Evolutionary conservation across 1,140 invertebrate species (phyloP).

Genomic region (Temnothorax longispinosus): DNA sequence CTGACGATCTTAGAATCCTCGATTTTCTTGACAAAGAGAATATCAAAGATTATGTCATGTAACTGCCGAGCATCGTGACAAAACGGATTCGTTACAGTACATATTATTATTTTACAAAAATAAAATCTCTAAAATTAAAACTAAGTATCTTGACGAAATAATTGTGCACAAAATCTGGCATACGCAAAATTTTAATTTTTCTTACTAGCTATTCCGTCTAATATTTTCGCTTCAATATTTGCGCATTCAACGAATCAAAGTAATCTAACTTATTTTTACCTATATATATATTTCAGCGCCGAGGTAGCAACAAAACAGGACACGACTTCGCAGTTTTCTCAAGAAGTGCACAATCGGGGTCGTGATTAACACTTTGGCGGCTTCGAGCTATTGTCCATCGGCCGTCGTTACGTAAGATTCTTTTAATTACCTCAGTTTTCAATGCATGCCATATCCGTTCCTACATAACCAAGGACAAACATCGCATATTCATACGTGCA

Average conservation of each 20-base stretch:
- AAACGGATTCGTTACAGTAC: background rate
- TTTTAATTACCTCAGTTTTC: slow-evolving; percentile 48
- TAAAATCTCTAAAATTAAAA: background rate
- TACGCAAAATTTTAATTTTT: background rate
- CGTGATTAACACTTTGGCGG: slow-evolving; percentile 59
- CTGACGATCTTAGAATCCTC: background rate
- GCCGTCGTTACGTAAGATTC: slow-evolving; percentile 60
- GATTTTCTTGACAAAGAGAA: background rate
- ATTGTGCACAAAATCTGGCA: background rate
- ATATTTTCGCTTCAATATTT: background rate
- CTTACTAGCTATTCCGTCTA: background rate
- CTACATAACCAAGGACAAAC: background rate
- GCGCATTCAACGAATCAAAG: background rate
- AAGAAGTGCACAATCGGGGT: slow-evolving; percentile 4
- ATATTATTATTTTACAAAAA: background rate
- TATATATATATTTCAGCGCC: background rate
- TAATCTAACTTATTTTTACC: background rate
- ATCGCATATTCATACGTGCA: background rate
- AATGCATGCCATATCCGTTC: background rate
- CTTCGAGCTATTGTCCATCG: slow-evolving; percentile 53
- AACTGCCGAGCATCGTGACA: background rate
- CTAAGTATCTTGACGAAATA: background rate
- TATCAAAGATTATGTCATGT: background rate
- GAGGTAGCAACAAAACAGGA: background rate
- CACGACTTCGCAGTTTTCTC: background rate